phyloP scores from a whole-genome alignment of 2,888 invertebrate species.

The Eupeodes luniger region DNA sequence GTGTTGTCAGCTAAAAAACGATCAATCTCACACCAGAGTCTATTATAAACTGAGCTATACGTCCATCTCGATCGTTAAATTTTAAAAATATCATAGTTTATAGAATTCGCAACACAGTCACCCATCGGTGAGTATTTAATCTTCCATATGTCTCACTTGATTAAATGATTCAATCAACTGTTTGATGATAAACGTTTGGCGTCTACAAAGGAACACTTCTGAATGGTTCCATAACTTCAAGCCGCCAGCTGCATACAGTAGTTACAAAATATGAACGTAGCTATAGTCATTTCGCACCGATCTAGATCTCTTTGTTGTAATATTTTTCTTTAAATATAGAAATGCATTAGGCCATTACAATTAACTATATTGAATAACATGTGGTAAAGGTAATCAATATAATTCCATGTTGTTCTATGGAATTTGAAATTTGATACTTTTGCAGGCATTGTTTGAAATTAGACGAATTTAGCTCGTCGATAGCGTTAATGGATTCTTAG shows the following conservation, averaged over 20 bases:
- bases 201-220: constrained; percentile 42
- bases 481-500: constrained; percentile 38
- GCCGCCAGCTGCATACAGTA: constrained; percentile 33
- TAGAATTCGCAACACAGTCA: constrained; percentile 52
- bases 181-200: constrained; percentile 60
- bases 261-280: not conserved
- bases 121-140: constrained; percentile 60
- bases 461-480: constrained; percentile 8
- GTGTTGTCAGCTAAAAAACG: constrained; percentile 26
- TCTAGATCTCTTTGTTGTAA: constrained; percentile 26
- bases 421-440: constrained; percentile 54
- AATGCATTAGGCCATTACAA: constrained; percentile 52
- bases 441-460: constrained; percentile 20
- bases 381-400: constrained; percentile 60
- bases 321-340: constrained; percentile 29
- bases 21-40: constrained; percentile 57
- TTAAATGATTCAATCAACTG: constrained; percentile 47
- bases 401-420: constrained; percentile 39
- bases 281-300: constrained; percentile 21
- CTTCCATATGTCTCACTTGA: constrained; percentile 58
- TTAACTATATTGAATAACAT: constrained; percentile 40
- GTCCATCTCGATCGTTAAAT: constrained; percentile 50
- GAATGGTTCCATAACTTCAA: constrained; percentile 18
- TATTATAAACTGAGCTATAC: constrained; percentile 51
- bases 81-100: constrained; percentile 45